These are phyloP conservation scores for Ceratosolen fusciceps DNA, from an alignment of 1,140 invertebrate genomes.

Conservation along the genomic window DNA sequence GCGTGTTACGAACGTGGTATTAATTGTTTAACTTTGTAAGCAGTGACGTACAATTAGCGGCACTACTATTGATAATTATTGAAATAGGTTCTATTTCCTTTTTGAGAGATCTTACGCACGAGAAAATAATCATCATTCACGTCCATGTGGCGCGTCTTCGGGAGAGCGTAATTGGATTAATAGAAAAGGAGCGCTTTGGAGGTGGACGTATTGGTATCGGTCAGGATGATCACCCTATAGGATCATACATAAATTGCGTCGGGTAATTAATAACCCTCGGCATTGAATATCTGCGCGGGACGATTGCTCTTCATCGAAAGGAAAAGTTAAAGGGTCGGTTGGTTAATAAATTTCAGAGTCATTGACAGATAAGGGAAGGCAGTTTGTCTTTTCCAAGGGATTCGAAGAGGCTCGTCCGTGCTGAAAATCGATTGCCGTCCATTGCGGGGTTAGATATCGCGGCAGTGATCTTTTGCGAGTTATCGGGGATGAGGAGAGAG, in stretches of 20 bases:
- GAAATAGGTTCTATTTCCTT: not conserved
- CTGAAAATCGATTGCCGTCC: constrained; percentile 14
- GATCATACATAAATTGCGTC: no score
- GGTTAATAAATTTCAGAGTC: constrained; percentile 16
- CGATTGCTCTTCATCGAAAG: no score
- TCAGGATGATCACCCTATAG: no score
- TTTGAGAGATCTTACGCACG: not conserved
- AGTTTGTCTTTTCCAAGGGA: constrained; percentile 6
- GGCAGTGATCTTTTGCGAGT: not conserved
- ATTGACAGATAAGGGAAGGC: not conserved
- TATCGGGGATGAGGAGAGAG: not conserved
- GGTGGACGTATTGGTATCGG: no score
- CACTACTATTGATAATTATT: not conserved
- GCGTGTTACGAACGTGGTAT: not conserved
- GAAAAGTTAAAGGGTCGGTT: not conserved
- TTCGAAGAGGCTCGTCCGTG: not conserved
- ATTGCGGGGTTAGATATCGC: not conserved
- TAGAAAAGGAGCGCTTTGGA: no score
- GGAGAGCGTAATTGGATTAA: no score
- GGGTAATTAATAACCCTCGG: no score
- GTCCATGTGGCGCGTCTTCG: no score
- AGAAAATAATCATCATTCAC: no score
- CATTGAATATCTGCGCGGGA: no score
- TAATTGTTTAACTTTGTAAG: not conserved
- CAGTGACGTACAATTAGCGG: not conserved